Evolutionary conservation across 1,140 invertebrate species (phyloP), one percentile per base, ranked within the genome.

Genomic region (Amphibalanus amphitrite): DNA sequence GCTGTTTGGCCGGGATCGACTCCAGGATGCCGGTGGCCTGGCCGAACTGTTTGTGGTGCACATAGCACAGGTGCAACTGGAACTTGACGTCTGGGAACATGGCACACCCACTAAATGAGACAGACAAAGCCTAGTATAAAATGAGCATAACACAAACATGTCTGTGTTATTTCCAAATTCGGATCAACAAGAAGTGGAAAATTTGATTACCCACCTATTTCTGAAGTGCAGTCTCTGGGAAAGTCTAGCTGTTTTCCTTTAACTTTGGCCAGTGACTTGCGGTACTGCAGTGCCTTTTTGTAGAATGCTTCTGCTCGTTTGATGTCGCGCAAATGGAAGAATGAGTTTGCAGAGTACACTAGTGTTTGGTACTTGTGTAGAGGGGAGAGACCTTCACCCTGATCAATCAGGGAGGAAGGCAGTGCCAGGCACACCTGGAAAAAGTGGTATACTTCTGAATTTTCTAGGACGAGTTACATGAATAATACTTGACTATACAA

Each of bases 1-100:
- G 80, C 65, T 86, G 84, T 77, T 88, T 89, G 47, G 85, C 86
- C 67, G 86, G 84, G 71, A 91, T 86, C 67, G 84, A 84, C 75
- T 90, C 88, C 29, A 91, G 75, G 72, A 86, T 81, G 73, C 80
- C 81, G 28, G 89, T 81, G 0, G 89, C 89, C 79, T 87, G 83
- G 68, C 81, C 78, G 8, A 79, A 81, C 72, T 89, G 86, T 75
- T 88, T 88, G 68, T 87, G 78, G 71, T 87, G 84, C 0, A 84
- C 78, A 73, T 86, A 81, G 79, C 90, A 91, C 28, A 85, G 77
- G 78, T 90, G 84, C 65, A 90, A 85, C 78, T 89, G 86, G 77
- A 86, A 91, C 78, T 90, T 90, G n/a, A 91, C 85, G 75, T 90
- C 89, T 82, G 82, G 28, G 80, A 79, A 71, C 76, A 79, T n/a